phyloP scores from a whole-genome alignment of 2,888 invertebrate species.

The Synanthedon formicaeformis region DNA sequence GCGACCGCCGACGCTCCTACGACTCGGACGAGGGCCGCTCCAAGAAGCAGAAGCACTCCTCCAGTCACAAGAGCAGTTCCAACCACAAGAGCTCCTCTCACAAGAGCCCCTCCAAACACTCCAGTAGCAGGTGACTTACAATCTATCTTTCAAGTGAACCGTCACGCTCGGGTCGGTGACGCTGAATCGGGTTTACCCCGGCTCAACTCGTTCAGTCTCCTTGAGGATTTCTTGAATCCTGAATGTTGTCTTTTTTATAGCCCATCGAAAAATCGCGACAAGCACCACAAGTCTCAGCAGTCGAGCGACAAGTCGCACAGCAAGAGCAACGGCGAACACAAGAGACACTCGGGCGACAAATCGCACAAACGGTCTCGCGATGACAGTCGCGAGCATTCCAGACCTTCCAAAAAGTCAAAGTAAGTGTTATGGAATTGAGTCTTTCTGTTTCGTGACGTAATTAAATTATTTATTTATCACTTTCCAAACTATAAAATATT shows the following conservation, averaged over 20 bases:
- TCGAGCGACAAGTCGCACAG: conserved; percentile 24
- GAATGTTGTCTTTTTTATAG: conserved; percentile 21
- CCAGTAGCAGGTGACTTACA: conserved; percentile 27
- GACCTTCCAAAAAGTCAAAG: conserved; percentile 78
- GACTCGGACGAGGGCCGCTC: conserved; percentile 32
- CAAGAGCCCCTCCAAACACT: conserved; percentile 74
- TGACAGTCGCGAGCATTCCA: conserved; percentile 76
- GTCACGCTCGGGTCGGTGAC: no score
- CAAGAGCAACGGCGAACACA: conserved; percentile 47
- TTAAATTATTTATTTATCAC: no score
- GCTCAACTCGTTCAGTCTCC: no score
- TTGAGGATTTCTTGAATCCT: not conserved
- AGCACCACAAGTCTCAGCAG: conserved; percentile 55
- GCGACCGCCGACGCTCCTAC: conserved; percentile 27
- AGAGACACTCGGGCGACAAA: conserved; percentile 35
- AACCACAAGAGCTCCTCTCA: conserved; percentile 43
- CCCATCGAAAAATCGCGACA: conserved; percentile 61
- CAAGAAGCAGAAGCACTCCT: conserved; percentile 42
- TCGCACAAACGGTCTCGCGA: conserved; percentile 81
- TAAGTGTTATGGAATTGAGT: conserved; percentile 26
- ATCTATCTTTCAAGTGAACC: not conserved
- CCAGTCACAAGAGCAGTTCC: conserved; percentile 36
- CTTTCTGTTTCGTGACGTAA: no score
- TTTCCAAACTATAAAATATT: no score
- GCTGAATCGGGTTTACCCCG: no score